Evolutionary conservation across 2,888 invertebrate species (phyloP), one percentile per base, ranked within the genome.

Genomic region (Limnephilus rhombicus): DNA sequence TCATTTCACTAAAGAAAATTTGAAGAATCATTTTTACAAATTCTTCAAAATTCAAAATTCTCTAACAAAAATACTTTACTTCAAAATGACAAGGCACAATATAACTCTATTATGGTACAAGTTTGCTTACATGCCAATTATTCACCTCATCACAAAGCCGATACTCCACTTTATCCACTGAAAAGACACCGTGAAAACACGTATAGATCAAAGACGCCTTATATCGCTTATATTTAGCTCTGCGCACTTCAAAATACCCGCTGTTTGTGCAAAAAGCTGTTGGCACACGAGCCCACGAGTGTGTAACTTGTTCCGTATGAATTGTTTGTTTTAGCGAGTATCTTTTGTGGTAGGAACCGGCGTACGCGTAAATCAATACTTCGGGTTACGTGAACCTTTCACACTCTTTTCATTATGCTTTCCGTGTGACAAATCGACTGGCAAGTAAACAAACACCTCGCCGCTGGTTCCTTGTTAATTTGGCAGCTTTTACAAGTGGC

Each of bases 401-500:
- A 41, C 7, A 85, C 34, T 45, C 45, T 85, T 85, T 85, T 85
- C 41, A 85, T 85, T 41, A 85, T 85, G 37, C 18, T 85, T 37
- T 37, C 41, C 41, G n/a, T 82, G 85, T 85, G 85, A 34, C 85
- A 41, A 85, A 85, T 31, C 37, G 85, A 41, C 41, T 29, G 37
- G 34, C 9, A 31, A 85, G 18, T 85, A 85, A 85, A 85, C 85
- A 37, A 85, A 68, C 53, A 68, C 53, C 18, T 68, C 53, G 18
- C 24, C 24, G 49, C 24, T 68, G 53, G 18, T 68, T 68, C 53
- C 53, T 68, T 68, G 53, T 68, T 68, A 68, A 18, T 24, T 68
- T 68, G 53, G 53, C 85, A 41, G 24, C 85, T 85, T 85, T 85
- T 24, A 37, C 31, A 85, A 85, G 45, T 41, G 85, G 37, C 85